These are phyloP conservation scores for Dolichomitus sp. DNA, from an alignment of 2,888 invertebrate species.

Conservation along the genomic window DNA sequence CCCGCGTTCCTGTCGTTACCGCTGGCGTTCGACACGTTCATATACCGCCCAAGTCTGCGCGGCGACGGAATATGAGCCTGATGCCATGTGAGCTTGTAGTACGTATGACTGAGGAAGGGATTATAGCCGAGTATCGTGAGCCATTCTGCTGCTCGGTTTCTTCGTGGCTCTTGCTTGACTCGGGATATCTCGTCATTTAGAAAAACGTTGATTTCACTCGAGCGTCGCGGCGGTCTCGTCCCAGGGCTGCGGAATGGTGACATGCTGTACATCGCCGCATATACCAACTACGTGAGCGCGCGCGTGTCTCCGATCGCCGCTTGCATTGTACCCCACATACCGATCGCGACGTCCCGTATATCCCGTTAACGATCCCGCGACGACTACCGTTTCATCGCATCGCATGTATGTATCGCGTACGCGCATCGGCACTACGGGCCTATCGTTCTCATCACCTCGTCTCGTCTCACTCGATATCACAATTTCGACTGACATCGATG, in stretches of 20 bases:
- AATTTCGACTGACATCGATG: background rate
- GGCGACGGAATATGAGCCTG: slow-evolving; percentile 52
- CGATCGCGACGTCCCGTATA: slow-evolving; percentile 61
- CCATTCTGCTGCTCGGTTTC: slow-evolving; percentile 29
- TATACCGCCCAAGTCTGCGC: slow-evolving; percentile 40
- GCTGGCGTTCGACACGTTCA: slow-evolving; percentile 54
- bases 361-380: slow-evolving; percentile 70
- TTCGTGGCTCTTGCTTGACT: slow-evolving; percentile 48
- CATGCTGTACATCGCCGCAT: slow-evolving; percentile 77
- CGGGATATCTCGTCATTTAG: slow-evolving; percentile 27
- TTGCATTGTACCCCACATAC: slow-evolving; percentile 75
- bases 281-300: slow-evolving; percentile 58
- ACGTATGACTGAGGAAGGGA: slow-evolving; percentile 37
- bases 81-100: slow-evolving; percentile 24
- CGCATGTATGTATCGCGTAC: slow-evolving; percentile 48
- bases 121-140: slow-evolving; percentile 27
- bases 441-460: slow-evolving; percentile 54
- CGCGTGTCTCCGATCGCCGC: slow-evolving; percentile 67
- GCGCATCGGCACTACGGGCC: slow-evolving; percentile 26
- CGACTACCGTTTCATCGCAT: slow-evolving; percentile 62
- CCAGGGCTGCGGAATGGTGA: slow-evolving; percentile 78
- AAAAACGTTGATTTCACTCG: slow-evolving; percentile 83
- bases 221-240: slow-evolving; percentile 52
- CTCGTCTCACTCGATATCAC: slow-evolving; percentile 3
- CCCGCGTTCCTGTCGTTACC: slow-evolving; percentile 42